Base-by-base conservation (phyloP, 2,113 vertebrate genomes). In the Hemicordylus capensis region DNA sequence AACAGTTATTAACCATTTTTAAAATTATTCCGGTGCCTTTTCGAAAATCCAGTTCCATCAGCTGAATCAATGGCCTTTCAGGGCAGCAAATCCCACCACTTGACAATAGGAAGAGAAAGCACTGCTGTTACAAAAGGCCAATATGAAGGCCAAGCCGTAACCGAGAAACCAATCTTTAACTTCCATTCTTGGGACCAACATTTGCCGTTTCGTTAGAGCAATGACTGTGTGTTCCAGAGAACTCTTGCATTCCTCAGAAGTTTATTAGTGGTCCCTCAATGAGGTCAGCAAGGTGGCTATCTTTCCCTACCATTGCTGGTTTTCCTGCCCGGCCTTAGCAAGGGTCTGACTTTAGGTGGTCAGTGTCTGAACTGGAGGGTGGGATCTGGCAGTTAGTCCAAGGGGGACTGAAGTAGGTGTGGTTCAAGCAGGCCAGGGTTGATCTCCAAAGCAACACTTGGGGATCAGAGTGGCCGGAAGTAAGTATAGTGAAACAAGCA, bases 31-130 rank as follows among this genome's bases (percentile, higher is more conserved):
- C 56, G 20, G 20, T 46, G 59, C 84, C 56, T 80, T 61, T 79
- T 73, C 51, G 42, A 73, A 85, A 85, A 73, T 37, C 66, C 56
- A 12, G 54, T 20, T 61, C 63, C 76, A 73, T 80, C 76, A 63
- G 44, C 84, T 79, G 76, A 69, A 80, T 48, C 42, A 39, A 26
- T 73, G 84, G 80, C 67, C 76, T 72, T 85, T 73, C 22, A 10
- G 66, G 76, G 66, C 67, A 80, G 67, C 58, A 22, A 79, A 80
- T 85, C 69, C 73, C 54, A 14, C 39, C 61, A 66, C 31, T 39
- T 61, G 54, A 70, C 56, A 79, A 59, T 72, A 59, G 54, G 11
- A 12, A 48, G 76, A 59, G 31, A 72, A 63, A 22, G 31, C 10
- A 7, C 17, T 28, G 31, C 9, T 37, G 66, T 20, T 26, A 70